These are phyloP conservation scores for Lordiphosa fenestrarum DNA, from an alignment of 2,888 invertebrate species.

Conservation along the genomic window DNA sequence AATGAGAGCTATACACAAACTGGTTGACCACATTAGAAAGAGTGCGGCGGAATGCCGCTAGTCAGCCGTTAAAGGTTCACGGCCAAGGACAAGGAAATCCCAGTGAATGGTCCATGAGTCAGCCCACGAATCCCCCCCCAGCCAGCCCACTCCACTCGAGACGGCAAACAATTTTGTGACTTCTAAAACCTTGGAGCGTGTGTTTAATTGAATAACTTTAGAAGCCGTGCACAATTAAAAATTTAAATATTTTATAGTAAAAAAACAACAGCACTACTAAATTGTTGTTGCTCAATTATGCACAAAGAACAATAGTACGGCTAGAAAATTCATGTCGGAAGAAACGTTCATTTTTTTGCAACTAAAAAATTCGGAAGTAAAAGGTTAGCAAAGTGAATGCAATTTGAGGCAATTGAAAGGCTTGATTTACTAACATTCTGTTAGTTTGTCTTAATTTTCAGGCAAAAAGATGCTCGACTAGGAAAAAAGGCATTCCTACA, in stretches of 20 bases:
- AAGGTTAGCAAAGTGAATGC: constrained; percentile 34
- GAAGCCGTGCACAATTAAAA: constrained; percentile 63
- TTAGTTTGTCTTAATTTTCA: too few relatives aligned
- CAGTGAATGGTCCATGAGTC: constrained; percentile 68
- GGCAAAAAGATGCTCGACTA: too few relatives aligned
- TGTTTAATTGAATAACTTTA: constrained; percentile 55
- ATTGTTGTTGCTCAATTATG: constrained; percentile 32
- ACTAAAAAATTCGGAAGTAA: constrained; percentile 31
- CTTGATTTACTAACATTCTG: too few relatives aligned
- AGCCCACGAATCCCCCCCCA: constrained; percentile 40
- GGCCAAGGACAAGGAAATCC: constrained; percentile 76
- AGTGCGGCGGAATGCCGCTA: constrained; percentile 34
- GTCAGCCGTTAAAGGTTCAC: constrained; percentile 71
- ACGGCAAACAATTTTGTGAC: constrained; percentile 64
- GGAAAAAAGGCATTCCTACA: too few relatives aligned
- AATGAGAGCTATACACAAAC: constrained; percentile 62
- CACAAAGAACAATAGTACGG: constrained; percentile 22
- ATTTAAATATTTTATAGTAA: constrained; percentile 56
- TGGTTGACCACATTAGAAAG: constrained; percentile 48
- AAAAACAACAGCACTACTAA: constrained; percentile 27
- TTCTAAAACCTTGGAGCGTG: constrained; percentile 66
- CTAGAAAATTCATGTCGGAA: constrained; percentile 12
- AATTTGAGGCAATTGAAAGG: not conserved
- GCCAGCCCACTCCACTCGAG: too few relatives aligned
- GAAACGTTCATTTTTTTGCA: not conserved